Percentiles rank a stretch among this genome's conserved stretches.
phyloP scores from a whole-genome alignment of 2,888 invertebrate genomes.

The Parochlus steinenii region DNA sequence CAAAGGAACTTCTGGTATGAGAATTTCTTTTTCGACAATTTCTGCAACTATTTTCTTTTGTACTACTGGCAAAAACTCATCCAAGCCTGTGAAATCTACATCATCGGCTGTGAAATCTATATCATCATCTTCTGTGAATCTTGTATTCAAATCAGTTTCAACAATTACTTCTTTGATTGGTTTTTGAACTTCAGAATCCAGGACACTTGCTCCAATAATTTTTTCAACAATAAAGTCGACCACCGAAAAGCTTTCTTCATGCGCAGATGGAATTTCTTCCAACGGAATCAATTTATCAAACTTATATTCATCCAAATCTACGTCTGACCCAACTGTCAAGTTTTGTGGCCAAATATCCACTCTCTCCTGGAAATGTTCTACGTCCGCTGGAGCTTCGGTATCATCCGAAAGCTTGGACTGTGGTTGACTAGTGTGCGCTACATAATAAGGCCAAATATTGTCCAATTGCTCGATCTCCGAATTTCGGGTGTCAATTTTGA shows the following conservation, averaged over 20 bases:
- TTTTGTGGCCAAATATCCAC: constrained; percentile 24
- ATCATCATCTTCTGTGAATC: not conserved
- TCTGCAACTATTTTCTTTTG: too few species aligned
- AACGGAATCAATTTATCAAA: too few species aligned
- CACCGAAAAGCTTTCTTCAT: not conserved
- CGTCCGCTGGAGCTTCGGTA: constrained; percentile 14
- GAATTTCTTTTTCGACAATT: too few species aligned
- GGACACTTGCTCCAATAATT: not conserved
- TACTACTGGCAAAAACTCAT: too few species aligned
- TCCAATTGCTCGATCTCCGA: constrained; percentile 22
- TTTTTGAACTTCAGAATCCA: not conserved
- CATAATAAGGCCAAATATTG: constrained; percentile 27
- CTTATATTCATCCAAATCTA: constrained; percentile 22
- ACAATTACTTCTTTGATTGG: not conserved
- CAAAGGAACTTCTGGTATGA: too few species aligned
- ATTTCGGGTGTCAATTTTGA: too few species aligned
- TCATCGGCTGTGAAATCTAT: not conserved
- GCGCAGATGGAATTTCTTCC: not conserved
- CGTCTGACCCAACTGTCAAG: constrained; percentile 23
- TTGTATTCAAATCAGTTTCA: constrained; percentile 1
- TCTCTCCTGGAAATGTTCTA: constrained; percentile 12
- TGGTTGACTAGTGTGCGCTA: constrained; percentile 21
- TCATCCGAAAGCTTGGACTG: constrained; percentile 17
- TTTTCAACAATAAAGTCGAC: not conserved
- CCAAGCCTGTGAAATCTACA: too few species aligned